A percentile compares a stretch with the other conserved stretches of the same genome.
Evolutionary conservation across 35 echinoderm and acorn worm genomes (phyloP).

Genomic region (Nesometra sesokonis): DNA sequence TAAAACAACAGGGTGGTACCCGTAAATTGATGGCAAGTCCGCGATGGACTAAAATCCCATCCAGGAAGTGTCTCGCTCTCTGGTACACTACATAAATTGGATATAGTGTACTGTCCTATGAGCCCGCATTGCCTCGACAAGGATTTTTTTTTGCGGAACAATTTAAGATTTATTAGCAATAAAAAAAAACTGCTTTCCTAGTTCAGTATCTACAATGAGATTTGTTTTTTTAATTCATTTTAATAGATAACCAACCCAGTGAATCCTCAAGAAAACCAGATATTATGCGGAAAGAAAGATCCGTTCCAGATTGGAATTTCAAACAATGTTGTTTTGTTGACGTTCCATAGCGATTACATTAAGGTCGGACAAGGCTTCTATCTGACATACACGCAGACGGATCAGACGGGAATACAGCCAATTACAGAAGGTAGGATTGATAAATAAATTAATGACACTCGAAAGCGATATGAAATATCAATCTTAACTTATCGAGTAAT

Average conservation of each 20-base stretch:
- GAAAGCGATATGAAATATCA: no score
- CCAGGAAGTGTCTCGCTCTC: no score
- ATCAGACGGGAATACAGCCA: not conserved
- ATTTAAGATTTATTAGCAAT: no score
- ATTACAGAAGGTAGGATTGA: slow-evolving; percentile 21
- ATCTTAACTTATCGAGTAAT: no score
- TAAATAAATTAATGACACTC: not conserved
- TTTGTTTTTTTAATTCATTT: not conserved
- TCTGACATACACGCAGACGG: slow-evolving; percentile 22
- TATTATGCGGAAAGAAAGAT: slow-evolving; percentile 38
- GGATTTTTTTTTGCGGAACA: no score
- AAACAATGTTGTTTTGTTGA: slow-evolving; percentile 9
- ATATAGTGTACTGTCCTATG: no score
- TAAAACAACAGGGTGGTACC: no score
- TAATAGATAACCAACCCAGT: not conserved
- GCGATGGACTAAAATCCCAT: no score
- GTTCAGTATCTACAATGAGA: not conserved
- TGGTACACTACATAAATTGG: no score
- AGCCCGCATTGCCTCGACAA: no score
- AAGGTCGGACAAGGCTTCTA: slow-evolving; percentile 45
- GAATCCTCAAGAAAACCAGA: not conserved
- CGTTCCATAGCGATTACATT: slow-evolving; percentile 49
- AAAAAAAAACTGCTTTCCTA: no score
- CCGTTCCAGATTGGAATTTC: slow-evolving; percentile 26
- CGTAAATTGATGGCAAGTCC: no score